These are phyloP conservation scores for Arctia plantaginis DNA, from an alignment of 2,888 invertebrate species.

Conservation along the genomic window DNA sequence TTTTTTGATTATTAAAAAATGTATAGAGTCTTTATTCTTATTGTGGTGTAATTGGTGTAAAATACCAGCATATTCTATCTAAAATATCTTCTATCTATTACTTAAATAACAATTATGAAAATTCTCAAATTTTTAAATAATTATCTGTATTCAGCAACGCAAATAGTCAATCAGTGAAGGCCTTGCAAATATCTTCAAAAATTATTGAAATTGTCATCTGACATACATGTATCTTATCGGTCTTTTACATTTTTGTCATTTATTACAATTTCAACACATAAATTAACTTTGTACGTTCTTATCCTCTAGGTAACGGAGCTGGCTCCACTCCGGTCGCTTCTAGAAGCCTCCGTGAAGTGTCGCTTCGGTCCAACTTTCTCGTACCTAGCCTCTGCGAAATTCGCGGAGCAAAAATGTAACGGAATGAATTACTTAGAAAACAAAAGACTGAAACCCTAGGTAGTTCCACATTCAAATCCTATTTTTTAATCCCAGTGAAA, in stretches of 20 bases:
- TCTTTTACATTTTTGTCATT: not conserved
- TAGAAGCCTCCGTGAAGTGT: slow-evolving; percentile 98
- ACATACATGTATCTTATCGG: no score
- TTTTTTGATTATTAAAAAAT: no score
- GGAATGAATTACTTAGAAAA: slow-evolving; percentile 99
- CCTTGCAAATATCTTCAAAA: no score
- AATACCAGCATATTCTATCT: no score
- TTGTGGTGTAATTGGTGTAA: no score
- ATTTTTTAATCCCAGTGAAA: not conserved
- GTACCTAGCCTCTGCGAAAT: slow-evolving; percentile 97
- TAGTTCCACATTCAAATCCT: slow-evolving; percentile 55
- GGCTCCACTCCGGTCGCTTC: slow-evolving; percentile 96
- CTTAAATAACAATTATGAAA: no score
- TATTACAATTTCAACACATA: not conserved
- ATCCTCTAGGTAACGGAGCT: slow-evolving; percentile 93
- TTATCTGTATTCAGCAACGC: no score
- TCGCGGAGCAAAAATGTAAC: slow-evolving; percentile 97
- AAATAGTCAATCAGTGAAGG: no score
- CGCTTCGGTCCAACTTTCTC: slow-evolving; percentile 95
- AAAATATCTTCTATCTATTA: no score
- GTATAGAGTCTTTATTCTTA: no score
- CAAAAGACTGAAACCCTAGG: slow-evolving; percentile 98
- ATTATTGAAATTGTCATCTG: no score
- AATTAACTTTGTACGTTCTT: not conserved
- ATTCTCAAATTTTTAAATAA: no score